Evolutionary conservation across 1,140 invertebrate species (phyloP).

Genomic region (Drosophila burlai): DNA sequence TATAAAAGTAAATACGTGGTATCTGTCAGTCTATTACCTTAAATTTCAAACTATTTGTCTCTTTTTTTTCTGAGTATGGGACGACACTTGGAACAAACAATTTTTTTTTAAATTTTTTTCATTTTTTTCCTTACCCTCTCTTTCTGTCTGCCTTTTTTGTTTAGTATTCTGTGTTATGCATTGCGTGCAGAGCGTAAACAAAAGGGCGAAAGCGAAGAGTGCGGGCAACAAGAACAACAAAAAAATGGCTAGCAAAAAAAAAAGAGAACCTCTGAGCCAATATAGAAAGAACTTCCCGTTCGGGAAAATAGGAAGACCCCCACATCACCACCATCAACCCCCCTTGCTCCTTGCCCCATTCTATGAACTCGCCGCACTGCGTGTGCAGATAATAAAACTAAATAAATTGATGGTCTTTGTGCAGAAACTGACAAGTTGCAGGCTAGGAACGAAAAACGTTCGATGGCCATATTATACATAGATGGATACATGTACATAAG

Average conservation of each 20-base stretch:
- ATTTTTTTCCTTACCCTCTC: conserved; percentile 15
- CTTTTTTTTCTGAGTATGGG: conserved; percentile 14
- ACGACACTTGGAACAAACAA: conserved; percentile 68
- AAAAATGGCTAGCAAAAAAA: conserved; percentile 34
- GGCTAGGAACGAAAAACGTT: conserved; percentile 59
- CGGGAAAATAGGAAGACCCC: conserved; percentile 14
- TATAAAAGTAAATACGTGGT: background rate
- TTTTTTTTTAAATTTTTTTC: no score
- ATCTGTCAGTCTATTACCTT: background rate
- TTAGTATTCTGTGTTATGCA: conserved; percentile 53
- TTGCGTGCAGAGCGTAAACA: conserved; percentile 79
- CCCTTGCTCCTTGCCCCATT: background rate
- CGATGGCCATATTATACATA: conserved; percentile 64
- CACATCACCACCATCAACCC: background rate
- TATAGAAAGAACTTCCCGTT: conserved; percentile 46
- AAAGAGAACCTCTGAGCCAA: conserved; percentile 41
- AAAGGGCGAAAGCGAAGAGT: conserved; percentile 37
- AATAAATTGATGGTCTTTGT: conserved; percentile 83
- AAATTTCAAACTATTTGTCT: conserved; percentile 10
- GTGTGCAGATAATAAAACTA: conserved; percentile 83
- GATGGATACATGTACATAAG: conserved; percentile 20
- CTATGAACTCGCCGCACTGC: conserved; percentile 57
- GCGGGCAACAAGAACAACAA: conserved; percentile 5
- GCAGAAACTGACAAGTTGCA: conserved; percentile 80
- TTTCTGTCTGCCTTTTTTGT: background rate